Base-by-base conservation (phyloP, 2,888 invertebrate genomes). In the Drosophila conformis region DNA sequence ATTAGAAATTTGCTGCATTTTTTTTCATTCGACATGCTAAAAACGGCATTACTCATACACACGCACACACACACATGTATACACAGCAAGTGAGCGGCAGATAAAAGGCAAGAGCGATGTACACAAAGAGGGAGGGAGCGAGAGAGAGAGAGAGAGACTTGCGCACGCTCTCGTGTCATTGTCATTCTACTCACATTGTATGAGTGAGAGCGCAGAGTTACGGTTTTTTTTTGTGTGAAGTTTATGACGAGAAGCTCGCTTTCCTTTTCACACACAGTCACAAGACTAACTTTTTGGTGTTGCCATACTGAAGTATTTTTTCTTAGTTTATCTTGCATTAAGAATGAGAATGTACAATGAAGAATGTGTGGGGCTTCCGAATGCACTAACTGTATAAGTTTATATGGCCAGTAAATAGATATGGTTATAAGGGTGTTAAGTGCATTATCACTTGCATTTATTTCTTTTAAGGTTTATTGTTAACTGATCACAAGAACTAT, bases 11-110 rank as follows among this genome's bases (percentile, higher is more conserved):
- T 72, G 76, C 76, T 79, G 61, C 36, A 51, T 70, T 63, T 79
- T 52, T 79, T 80, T 62, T 61, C 48, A 78, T 78, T 71, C 58
- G 72, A 58, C 83, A 76, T 86, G 83, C 80, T 82, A 85, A 87
- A 84, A 82, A 83, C 82, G 83, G 87, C 87, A 86, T 87, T 88
- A 83, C 89, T 89, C 89, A 87, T 73, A 76, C 79, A 80, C 52
- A 73, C 60, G 62, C 7, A 25, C 13, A 25, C 79, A 80, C 60
- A 64, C 25, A 15, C 7, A 25, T 15, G 2, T 15, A 7, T 25
- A 46, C 25, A 15, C 70, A 70, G 29, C 15, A 21, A 57, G 48
- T 52, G 70, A 70, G 76, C 56, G 67, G 49, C 36, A 60, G 60
- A 67, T 59, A 75, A 75, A 63, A 51, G 38, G 10, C 51, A 68